A percentile compares a stretch with the other conserved stretches of the same genome.
These are phyloP conservation scores for Cydia strobilella DNA, from an alignment of 1,140 invertebrate genomes.

Conservation along the genomic window DNA sequence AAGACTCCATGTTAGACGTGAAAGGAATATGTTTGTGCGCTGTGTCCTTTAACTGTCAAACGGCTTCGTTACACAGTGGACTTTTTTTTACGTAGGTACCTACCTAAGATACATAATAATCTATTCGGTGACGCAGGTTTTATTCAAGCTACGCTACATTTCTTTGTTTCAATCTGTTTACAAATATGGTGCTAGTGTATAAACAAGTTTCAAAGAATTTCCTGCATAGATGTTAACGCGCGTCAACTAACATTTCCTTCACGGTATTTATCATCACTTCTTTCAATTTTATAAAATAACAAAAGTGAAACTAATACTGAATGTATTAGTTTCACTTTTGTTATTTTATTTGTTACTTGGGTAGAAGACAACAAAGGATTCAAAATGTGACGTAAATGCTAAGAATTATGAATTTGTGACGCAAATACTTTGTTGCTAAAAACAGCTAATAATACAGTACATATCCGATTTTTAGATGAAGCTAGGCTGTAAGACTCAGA, in stretches of 20 bases:
- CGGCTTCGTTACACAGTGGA: not conserved
- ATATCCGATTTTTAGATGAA: too few species aligned
- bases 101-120: not conserved
- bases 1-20: too few species aligned
- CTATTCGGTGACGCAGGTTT: not conserved
- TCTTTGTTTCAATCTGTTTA: constrained; percentile 49
- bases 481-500: too few species aligned
- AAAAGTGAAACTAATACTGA: too few species aligned
- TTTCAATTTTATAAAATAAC: not conserved
- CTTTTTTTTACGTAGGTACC: too few species aligned
- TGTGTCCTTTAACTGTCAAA: not conserved
- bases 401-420: too few species aligned
- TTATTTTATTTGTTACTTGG: too few species aligned
- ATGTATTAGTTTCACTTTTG: too few species aligned
- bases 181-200: constrained; percentile 67
- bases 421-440: too few species aligned
- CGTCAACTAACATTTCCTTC: not conserved
- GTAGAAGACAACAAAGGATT: too few species aligned
- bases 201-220: constrained; percentile 33
- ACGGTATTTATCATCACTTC: not conserved
- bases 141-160: not conserved
- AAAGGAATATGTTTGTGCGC: too few species aligned
- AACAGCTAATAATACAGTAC: too few species aligned
- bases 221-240: constrained; percentile 5
- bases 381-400: not conserved